Base-by-base conservation (phyloP, 2,888 invertebrate species). In the Microplitis deprimator region DNA sequence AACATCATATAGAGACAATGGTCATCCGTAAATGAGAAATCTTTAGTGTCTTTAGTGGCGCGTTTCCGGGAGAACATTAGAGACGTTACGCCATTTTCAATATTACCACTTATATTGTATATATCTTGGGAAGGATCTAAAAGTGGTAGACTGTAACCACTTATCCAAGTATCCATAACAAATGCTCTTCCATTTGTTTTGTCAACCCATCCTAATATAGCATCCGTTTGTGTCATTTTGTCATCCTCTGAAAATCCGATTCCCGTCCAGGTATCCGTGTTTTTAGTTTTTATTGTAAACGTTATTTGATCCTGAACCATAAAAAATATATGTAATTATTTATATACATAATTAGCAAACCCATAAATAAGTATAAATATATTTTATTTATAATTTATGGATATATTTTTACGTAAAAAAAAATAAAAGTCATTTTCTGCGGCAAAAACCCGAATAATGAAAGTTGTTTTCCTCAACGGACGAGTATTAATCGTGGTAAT, bases 191-290 rank as follows among this genome's bases (percentile, higher is more conserved):
- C 95, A 0, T 92, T 93, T 6, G 92, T 92, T 72, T 93, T 92
- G 87, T 97, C 96, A 39, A 97, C 94, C 96, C 96, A 97, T 1
- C 97, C 97, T 20, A 97, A 91, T 29, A 97, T 93, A 0, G 96
- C 95, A 88, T 97, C 97, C 0, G 96, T 95, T 91, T 96, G 95
- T 0, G 95, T 93, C 97, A 97, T 97, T 89, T 93, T 95, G 82
- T 93, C 94, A 86, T 96, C 94, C 79, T 96, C 92, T 71, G 96
- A 96, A 87, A 97, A 97, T 0, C 94, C 97, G 79, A 97, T 96
- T 0, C 97, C 97, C 0, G 97, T 97, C 97, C 97, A 97, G 7
- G 93, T 92, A 81, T 95, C 93, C 1, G 93, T 94, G 83, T 96
- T 92, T 60, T 92, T 94, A 0, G 96, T 96, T 65, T 93, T 93